Conservation (phyloP, 2,888 invertebrate genomes). For the Caenorhabditis becei region DNA sequence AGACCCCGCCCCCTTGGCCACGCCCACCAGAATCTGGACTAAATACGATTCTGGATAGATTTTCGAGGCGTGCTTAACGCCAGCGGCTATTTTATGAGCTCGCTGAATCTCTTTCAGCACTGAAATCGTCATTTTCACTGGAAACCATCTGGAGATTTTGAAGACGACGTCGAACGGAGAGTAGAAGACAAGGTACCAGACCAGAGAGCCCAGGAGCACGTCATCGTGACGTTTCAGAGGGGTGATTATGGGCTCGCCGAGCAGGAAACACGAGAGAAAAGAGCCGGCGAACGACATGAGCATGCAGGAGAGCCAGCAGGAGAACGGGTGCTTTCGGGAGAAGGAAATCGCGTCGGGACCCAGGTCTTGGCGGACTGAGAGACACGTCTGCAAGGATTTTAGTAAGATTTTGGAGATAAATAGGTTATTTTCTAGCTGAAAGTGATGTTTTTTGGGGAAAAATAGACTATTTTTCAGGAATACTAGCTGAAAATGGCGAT, state of each 20-base stretch:
- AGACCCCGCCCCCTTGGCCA: slow-evolving; percentile 93
- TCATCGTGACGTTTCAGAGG: slow-evolving; percentile 97
- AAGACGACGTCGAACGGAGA: slow-evolving; percentile 98
- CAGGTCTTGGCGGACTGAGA: slow-evolving; percentile 79
- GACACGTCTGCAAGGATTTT: slow-evolving; percentile 71
- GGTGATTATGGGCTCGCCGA: slow-evolving; percentile 95
- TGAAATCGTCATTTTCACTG: slow-evolving; percentile 73
- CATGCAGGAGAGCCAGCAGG: slow-evolving; percentile 99
- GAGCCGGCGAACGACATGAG: slow-evolving; percentile 94
- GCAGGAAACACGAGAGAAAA: slow-evolving; percentile 94
- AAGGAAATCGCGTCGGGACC: slow-evolving; percentile 90
- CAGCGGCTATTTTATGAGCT: slow-evolving; percentile 87
- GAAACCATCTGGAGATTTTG: slow-evolving; percentile 86
- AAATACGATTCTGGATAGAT: slow-evolving; percentile 96
- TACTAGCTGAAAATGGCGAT: too few species aligned
- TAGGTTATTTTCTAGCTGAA: background rate
- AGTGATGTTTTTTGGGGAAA: too few species aligned
- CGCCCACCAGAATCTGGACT: slow-evolving; percentile 94
- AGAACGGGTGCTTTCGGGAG: slow-evolving; percentile 95
- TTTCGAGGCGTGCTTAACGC: slow-evolving; percentile 95
- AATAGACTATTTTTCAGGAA: too few species aligned
- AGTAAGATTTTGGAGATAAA: too few species aligned
- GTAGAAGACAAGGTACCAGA: slow-evolving; percentile 94
- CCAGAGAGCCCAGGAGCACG: slow-evolving; percentile 84
- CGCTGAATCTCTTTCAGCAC: slow-evolving; percentile 79